These are phyloP conservation scores for Hippocampus comes DNA, from an alignment of 2,113 vertebrate species.

Conservation along the genomic window DNA sequence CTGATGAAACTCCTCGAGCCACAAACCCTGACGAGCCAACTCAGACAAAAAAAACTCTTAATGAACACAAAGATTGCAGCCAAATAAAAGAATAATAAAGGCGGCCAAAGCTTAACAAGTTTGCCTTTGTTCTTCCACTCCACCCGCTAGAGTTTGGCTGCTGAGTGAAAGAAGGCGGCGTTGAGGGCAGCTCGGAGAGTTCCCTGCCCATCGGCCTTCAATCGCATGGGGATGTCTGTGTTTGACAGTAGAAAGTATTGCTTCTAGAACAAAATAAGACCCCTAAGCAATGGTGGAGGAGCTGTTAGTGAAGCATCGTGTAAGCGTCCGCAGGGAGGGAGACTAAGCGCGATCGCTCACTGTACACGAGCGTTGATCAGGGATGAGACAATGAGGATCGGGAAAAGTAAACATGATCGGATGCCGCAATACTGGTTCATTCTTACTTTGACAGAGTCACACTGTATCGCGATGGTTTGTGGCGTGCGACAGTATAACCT, in stretches of 20 bases:
- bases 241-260: slow-evolving; percentile 75
- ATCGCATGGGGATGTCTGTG: slow-evolving; percentile 71
- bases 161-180: slow-evolving; percentile 60
- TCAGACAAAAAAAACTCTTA: slow-evolving; percentile 47
- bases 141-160: slow-evolving; percentile 65
- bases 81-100: slow-evolving; percentile 71
- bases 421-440: slow-evolving; percentile 34
- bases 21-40: slow-evolving; percentile 32
- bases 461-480: slow-evolving; percentile 25
- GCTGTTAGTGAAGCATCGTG: slow-evolving; percentile 60
- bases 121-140: slow-evolving; percentile 69
- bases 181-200: slow-evolving; percentile 73
- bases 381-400: slow-evolving; percentile 56
- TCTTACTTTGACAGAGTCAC: neutral
- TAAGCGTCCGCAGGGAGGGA: slow-evolving; percentile 59
- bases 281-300: slow-evolving; percentile 72
- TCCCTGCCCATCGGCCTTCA: slow-evolving; percentile 73
- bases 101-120: slow-evolving; percentile 66
- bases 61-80: slow-evolving; percentile 62
- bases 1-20: slow-evolving; percentile 14
- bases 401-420: slow-evolving; percentile 38
- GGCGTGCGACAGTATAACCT: neutral
- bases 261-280: slow-evolving; percentile 70
- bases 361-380: slow-evolving; percentile 62
- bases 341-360: slow-evolving; percentile 53